These are phyloP conservation scores for Nematostella vectensis DNA, from an alignment of 92 coral and sea anemone genomes.

Conservation along the genomic window DNA sequence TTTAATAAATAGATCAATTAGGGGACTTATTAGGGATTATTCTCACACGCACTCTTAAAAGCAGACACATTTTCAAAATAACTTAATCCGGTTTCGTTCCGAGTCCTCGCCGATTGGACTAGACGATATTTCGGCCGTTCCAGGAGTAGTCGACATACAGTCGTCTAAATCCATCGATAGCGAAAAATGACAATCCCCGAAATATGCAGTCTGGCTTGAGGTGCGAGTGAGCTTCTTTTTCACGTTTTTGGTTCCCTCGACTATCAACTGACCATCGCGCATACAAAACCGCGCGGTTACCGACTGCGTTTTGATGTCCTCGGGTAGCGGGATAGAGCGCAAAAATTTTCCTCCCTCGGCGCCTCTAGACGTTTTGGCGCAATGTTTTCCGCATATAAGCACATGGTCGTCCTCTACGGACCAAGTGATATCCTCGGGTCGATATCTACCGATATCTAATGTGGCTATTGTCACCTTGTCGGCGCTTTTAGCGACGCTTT, in stretches of 20 bases:
- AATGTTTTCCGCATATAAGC: conserved; percentile 26
- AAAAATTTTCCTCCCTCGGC: conserved; percentile 34
- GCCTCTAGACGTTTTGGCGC: conserved; percentile 9
- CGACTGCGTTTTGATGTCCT: conserved; percentile 26
- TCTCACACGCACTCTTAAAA: too few species aligned
- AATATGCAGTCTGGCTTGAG: conserved; percentile 24
- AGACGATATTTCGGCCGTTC: not conserved
- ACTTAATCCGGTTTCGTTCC: too few species aligned
- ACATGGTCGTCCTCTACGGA: conserved; percentile 36
- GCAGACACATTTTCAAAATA: too few species aligned
- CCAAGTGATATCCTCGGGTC: conserved; percentile 42
- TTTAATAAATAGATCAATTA: too few species aligned
- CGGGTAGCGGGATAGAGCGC: conserved; percentile 41
- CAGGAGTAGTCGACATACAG: not conserved
- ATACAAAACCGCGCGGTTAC: conserved; percentile 29
- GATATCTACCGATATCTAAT: conserved; percentile 39
- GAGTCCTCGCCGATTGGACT: not conserved
- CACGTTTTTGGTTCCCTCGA: conserved; percentile 37
- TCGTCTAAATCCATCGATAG: conserved; percentile 43
- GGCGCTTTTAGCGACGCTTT: not conserved
- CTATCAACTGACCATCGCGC: conserved; percentile 31
- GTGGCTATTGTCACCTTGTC: conserved; percentile 33
- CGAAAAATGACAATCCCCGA: conserved; percentile 33
- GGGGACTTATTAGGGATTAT: too few species aligned
- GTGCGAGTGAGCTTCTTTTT: not conserved